Evolutionary conservation across 2,797 vertebrate genomes (phyloP), one percentile per base, ranked within the genome.

Genomic region (Cirrhinus mrigala): DNA sequence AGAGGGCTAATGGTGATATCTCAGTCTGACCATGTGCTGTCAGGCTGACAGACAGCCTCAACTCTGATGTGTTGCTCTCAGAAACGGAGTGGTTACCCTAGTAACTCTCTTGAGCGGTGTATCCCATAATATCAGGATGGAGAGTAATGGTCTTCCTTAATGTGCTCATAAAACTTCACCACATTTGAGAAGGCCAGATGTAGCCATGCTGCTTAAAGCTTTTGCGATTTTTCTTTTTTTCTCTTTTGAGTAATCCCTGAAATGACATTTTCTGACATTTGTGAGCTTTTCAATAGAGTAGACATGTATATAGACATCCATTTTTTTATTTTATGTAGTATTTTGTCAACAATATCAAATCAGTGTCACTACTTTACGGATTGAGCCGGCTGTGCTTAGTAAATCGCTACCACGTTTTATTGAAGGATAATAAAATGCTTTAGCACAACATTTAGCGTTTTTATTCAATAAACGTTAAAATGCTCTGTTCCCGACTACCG

Each of bases 1-100:
- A 62, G 79, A 62, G 50, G 79, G 60, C 82, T 83, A 73, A 27
- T 14, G 27, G 89, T 77, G 62, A 77, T 64, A n/a, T 52, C 77
- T 76, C 78, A 16, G 40, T 79, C 58, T 33, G 44, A 50, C 70
- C 80, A 58, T 81, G 80, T 81, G 81, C 80, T 74, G 84, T 64
- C 66, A 44, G 69, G 27, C 37, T 84, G 62, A 87, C 77, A 81
- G 82, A 81, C 27, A 3, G 48, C n/a, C 33, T 60, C 52, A 20
- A 9, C 52, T 60, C 11, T 56, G 75, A 48, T 52, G 22, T 84
- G 81, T 78, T 76, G 70, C 70, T 79, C 37, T 62, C 15, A 76
- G 44, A 50, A 74, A 75, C 37, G 2, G 20, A 27, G 62, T 56
- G 52, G 82, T 84, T 73, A 29, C 74, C 64, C 37, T 71, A 46